Evolutionary conservation across 2,888 invertebrate genomes (phyloP), one percentile per base, ranked within the genome.

Genomic region (Falcaria lacertinaria): DNA sequence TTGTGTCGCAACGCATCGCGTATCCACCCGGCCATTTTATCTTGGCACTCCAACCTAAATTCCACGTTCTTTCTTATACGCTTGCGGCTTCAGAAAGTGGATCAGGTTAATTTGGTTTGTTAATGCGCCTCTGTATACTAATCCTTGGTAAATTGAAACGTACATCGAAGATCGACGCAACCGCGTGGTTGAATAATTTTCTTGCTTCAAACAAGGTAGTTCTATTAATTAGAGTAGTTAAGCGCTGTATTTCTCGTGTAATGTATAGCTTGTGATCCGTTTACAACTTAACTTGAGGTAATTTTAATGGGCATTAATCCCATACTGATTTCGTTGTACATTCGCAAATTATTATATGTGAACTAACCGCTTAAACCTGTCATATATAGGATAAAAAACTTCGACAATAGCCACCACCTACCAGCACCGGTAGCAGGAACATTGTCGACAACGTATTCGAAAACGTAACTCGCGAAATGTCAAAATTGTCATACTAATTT

Each of bases 111-210:
- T 17, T 39, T 64, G 61, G 64, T 43, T 35, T 39, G 33, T 43
- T 47, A 45, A 46, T 45, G 50, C 48, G 54, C 47, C 49, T 48
- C 45, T 55, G 55, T 49, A 52, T 48, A 61, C 65, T 66, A 70
- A 74, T 72, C 70, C 65, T 50, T 54, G 44, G 67, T 68, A 71
- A 74, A 76, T 73, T 73, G 70, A 71, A 73, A 70, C 63, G 62
- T 66, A 64, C 60, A 60, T 60, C 50, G 49, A 61, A 61, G 57
- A 57, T 60, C 53, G 57, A 50, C 52, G 54, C 52, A 61, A 55
- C 50, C 57, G 47, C 43, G 42, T 50, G 50, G 45, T 50, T 38
- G 42, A 47, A 46, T 48, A 47, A 28, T 28, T 28, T 3, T 7
- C 28, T 28, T 44, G 38, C 43, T 39, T 34, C 40, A 38, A 44